phyloP scores from a whole-genome alignment of 1,140 invertebrate species.

The Camponotus vicinus region DNA sequence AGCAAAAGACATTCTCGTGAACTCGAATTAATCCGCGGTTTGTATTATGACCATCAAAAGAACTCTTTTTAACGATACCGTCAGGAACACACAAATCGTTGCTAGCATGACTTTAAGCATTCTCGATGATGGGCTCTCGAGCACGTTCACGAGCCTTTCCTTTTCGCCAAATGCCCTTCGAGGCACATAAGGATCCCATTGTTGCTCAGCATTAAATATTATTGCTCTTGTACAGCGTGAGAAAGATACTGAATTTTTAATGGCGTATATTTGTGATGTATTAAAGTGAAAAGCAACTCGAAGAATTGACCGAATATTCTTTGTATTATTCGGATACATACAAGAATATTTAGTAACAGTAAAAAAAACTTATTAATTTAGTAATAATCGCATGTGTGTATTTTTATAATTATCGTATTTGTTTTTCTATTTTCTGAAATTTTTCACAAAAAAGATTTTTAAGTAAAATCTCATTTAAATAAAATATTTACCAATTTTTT shows the following conservation, averaged over 20 bases:
- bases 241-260: slow-evolving; percentile 43
- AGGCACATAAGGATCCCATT: slow-evolving; percentile 61
- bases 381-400: neutral
- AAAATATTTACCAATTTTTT: neutral
- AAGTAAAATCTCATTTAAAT: neutral
- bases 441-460: neutral
- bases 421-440: neutral
- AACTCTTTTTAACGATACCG: slow-evolving; percentile 69
- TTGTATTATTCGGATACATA: neutral
- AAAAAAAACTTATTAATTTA: neutral
- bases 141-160: slow-evolving; percentile 57
- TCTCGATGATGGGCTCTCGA: slow-evolving; percentile 63
- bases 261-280: neutral
- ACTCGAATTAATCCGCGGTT: slow-evolving; percentile 77
- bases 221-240: slow-evolving; percentile 16
- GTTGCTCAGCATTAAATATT: slow-evolving; percentile 53
- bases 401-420: neutral
- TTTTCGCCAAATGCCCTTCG: slow-evolving; percentile 36
- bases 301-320: slow-evolving; percentile 1
- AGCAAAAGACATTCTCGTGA: slow-evolving; percentile 60
- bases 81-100: slow-evolving; percentile 74
- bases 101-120: slow-evolving; percentile 70
- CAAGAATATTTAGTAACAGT: neutral
- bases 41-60: slow-evolving; percentile 64
- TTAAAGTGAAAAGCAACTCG: slow-evolving; percentile 4